Base-by-base conservation (phyloP, 2,113 vertebrate species). In the Alosa alosa region DNA sequence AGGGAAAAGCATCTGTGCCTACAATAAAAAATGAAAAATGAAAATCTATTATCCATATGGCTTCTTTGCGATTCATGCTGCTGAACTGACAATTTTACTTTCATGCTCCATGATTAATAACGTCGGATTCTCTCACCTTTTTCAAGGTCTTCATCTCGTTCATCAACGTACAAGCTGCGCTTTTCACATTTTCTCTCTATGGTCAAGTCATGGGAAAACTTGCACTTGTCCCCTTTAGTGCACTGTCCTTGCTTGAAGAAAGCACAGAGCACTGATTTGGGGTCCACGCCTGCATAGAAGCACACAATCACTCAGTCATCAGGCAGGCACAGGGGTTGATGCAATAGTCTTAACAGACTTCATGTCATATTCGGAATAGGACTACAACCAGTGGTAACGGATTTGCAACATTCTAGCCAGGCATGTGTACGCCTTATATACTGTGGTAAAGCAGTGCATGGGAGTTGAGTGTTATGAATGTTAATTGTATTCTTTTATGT, bases 161-260 rank as follows among this genome's bases (percentile, higher is more conserved):
- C 97, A 85, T 99, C 98, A 86, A 99, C 96, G 87, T 99, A 99
- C 83, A 99, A 91, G 57, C 98, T 99, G 84, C 96, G 95, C 87
- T 99, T 99, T 92, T 99, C 98, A 92, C 97, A 95, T 90, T 99
- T 99, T 86, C 98, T 96, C 93, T 99, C 98, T 95, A 99, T 93
- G 2, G 97, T 94, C 86, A 99, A 90, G 88, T 99, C 98, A 87
- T 99, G 98, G 93, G 97, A 99, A 93, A 99, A 99, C 92, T 99
- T 99, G 94, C 98, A 99, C 89, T 99, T 99, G 92, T 99, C 98
- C 11, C 98, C 98, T 92, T 99, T 99, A 41, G 97, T 98, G 88
- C 98, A 99, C 22, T 99, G 98, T 7, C 98, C 98, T 96, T 99
- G 98, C 93, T 99, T 99, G 88, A 97, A 99, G 94, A 99, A 99